Percentiles rank a stretch among this genome's conserved stretches.
Evolutionary conservation across 2,888 invertebrate genomes (phyloP).

Genomic region (Ichneumoninae sp.): DNA sequence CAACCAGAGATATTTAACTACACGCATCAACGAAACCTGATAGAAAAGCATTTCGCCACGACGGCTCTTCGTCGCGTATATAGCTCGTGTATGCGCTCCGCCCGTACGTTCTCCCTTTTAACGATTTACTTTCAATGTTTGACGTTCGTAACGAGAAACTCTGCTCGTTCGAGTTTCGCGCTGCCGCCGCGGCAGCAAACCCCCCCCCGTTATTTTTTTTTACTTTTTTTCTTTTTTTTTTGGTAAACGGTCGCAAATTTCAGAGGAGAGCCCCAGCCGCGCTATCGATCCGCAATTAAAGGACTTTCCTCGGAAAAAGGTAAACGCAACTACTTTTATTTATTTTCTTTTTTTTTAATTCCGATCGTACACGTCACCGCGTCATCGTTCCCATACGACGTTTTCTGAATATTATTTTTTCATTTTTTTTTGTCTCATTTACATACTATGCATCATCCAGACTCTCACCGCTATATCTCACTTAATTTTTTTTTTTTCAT

Average conservation of each 20-base stretch:
- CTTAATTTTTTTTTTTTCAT: conserved; percentile 10
- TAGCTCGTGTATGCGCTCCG: conserved; percentile 59
- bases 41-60: conserved; percentile 40
- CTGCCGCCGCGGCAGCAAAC: conserved; percentile 58
- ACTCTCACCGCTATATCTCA: conserved; percentile 43
- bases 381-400: conserved; percentile 54
- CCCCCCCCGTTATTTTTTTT: conserved; percentile 17
- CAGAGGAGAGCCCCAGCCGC: conserved; percentile 51
- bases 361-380: conserved; percentile 57
- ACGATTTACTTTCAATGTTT: conserved; percentile 70
- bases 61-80: conserved; percentile 6
- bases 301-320: conserved; percentile 56
- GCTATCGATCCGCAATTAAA: conserved; percentile 53
- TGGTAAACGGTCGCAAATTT: conserved; percentile 49
- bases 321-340: conserved; percentile 42
- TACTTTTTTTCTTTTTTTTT: conserved; percentile 22
- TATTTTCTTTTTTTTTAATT: conserved; percentile 39
- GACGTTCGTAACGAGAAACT: conserved; percentile 69
- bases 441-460: conserved; percentile 53
- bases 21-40: conserved; percentile 45
- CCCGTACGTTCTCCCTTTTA: conserved; percentile 68
- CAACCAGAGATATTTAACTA: conserved; percentile 16
- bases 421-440: conserved; percentile 49
- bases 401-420: conserved; percentile 30
- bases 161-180: conserved; percentile 63